Evolutionary conservation across 2,113 vertebrate genomes (phyloP).

Genomic region (Drymodes brunneopygia): DNA sequence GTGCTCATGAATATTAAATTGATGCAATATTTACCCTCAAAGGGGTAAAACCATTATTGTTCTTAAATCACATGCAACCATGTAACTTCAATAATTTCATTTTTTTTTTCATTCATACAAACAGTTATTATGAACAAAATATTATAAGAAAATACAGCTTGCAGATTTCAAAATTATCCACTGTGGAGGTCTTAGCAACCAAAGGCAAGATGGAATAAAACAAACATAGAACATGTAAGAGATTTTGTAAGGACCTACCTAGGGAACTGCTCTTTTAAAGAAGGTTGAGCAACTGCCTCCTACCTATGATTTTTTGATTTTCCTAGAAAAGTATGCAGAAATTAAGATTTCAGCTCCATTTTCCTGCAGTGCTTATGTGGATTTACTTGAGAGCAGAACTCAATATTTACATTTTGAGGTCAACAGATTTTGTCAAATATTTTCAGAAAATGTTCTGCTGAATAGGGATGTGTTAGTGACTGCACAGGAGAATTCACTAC

Average conservation of each 20-base stretch:
- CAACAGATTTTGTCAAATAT: neutral
- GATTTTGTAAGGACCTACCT: neutral
- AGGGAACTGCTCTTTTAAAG: neutral
- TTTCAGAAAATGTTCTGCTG: neutral
- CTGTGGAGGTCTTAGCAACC: neutral
- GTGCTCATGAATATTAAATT: neutral
- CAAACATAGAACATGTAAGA: rapidly evolving
- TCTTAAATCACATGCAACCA: neutral
- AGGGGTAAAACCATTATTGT: neutral
- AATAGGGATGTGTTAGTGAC: neutral
- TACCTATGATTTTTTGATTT: neutral
- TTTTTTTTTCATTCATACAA: neutral
- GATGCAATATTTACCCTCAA: neutral
- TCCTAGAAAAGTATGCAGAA: neutral
- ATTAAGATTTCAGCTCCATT: neutral
- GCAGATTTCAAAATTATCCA: neutral
- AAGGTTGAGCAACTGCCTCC: neutral
- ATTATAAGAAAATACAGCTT: neutral
- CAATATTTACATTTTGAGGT: neutral
- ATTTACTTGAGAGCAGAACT: neutral
- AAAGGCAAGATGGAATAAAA: neutral
- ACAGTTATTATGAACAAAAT: neutral
- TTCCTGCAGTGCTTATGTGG: neutral
- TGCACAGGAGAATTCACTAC: rapidly evolving
- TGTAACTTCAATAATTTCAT: neutral